These are phyloP conservation scores for Heliangelus exortis DNA, from an alignment of 2,797 vertebrate genomes.

Conservation along the genomic window DNA sequence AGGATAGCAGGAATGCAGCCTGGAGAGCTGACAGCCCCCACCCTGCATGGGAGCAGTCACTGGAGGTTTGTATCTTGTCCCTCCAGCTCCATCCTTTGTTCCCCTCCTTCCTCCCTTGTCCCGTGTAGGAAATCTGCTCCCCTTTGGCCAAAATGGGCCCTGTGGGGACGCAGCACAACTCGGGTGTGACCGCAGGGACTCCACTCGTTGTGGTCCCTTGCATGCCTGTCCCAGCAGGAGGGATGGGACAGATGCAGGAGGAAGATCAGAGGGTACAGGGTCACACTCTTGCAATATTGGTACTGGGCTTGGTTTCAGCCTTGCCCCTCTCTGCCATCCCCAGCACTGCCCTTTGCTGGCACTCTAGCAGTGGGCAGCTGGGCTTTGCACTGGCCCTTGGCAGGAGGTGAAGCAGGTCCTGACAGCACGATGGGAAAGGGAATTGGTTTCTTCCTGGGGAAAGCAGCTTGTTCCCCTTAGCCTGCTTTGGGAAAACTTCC, in stretches of 20 bases:
- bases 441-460: background rate
- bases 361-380: background rate
- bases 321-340: background rate
- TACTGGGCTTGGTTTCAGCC: rapidly evolving
- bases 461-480: background rate
- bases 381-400: background rate
- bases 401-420: background rate
- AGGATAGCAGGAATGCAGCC: background rate
- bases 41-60: rapidly evolving
- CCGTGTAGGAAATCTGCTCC: background rate
- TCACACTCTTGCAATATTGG: background rate
- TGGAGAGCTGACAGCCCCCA: background rate
- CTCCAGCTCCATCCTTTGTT: background rate
- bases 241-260: background rate
- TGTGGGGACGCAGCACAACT: background rate
- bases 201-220: background rate
- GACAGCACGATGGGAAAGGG: background rate
- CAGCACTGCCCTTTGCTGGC: rapidly evolving
- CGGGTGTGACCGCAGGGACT: background rate
- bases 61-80: background rate
- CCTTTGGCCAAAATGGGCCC: background rate
- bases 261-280: background rate
- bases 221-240: background rate
- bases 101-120: background rate
- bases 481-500: background rate